Evolutionary conservation across 2,113 vertebrate genomes (phyloP).

Genomic region (Myrmecobius fasciatus): DNA sequence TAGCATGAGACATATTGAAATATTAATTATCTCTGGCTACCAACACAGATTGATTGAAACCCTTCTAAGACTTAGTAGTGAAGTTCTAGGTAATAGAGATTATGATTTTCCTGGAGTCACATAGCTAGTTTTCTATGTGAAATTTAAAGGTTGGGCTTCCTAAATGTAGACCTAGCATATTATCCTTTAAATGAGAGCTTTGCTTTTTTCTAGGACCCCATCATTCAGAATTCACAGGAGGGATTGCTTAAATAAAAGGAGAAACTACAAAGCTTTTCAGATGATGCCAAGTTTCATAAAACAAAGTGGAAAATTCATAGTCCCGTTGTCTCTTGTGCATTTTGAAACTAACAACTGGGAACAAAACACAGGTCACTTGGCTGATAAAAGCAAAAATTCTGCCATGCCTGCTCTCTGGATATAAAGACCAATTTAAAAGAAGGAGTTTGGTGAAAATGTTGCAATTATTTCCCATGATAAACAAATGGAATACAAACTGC

Average conservation of each 20-base stretch:
- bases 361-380: background rate
- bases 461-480: background rate
- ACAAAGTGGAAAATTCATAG: background rate
- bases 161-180: background rate
- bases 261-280: background rate
- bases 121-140: background rate
- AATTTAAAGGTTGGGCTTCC: background rate
- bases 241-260: background rate
- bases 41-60: background rate
- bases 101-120: background rate
- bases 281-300: background rate
- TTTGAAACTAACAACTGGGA: background rate
- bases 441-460: background rate
- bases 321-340: background rate
- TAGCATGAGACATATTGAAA: background rate
- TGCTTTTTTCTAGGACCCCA: background rate
- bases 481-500: background rate
- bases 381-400: background rate
- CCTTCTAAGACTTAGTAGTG: background rate
- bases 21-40: background rate
- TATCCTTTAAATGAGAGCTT: background rate
- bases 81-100: background rate
- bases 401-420: background rate
- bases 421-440: background rate
- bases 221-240: background rate